Evolutionary conservation across 2,797 vertebrate species (phyloP).

Genomic region (Gastrophryne carolinensis): DNA sequence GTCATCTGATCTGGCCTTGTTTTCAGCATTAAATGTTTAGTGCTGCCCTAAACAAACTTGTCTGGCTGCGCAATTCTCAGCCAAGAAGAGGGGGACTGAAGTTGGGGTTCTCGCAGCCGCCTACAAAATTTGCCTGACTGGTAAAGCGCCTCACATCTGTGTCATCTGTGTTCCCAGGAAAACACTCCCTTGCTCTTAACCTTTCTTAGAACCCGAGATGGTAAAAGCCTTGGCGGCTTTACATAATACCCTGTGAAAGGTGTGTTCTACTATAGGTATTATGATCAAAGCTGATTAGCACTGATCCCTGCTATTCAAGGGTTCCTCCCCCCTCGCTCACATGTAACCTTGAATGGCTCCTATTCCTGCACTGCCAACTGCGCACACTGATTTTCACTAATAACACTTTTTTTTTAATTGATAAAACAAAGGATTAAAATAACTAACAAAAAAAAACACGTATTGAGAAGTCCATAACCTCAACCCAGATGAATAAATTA

Average conservation of each 20-base stretch:
- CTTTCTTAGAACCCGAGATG: slow-evolving; percentile 31
- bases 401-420: no score
- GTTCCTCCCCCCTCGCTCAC: slow-evolving; percentile 7
- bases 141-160: background rate
- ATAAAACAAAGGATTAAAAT: no score
- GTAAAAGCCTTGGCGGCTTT: slow-evolving; percentile 22
- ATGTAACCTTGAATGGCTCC: slow-evolving; percentile 19
- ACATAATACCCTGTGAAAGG: slow-evolving; percentile 35
- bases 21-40: background rate
- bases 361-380: background rate
- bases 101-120: slow-evolving; percentile 18
- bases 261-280: slow-evolving; percentile 29
- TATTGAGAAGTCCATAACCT: no score
- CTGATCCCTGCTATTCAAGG: slow-evolving; percentile 28
- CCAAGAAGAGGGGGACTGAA: slow-evolving; percentile 8
- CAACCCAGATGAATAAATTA: no score
- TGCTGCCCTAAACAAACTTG: slow-evolving; percentile 10
- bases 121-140: slow-evolving; percentile 8
- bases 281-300: slow-evolving; percentile 41
- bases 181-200: slow-evolving; percentile 36
- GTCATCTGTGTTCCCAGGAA: background rate
- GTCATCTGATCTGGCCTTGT: background rate
- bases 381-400: no score
- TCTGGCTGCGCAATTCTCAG: slow-evolving; percentile 5
- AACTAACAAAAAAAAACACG: no score